Base-by-base conservation (phyloP, 1,140 invertebrate species). In the Drosophila burlai region DNA sequence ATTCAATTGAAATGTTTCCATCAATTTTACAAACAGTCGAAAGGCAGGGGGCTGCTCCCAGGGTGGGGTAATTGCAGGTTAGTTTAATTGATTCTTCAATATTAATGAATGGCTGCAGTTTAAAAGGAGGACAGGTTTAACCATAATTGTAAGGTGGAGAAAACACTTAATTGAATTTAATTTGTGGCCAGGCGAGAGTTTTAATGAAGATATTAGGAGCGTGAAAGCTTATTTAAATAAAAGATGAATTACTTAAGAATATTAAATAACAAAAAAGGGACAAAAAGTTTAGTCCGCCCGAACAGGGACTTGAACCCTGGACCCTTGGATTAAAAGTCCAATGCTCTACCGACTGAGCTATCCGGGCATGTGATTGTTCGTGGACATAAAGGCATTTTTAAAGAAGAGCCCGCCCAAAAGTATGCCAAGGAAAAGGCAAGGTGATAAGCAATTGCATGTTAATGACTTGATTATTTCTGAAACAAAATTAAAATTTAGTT, bases 301-400 rank as follows among this genome's bases (percentile, higher is more conserved):
- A 96, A 95, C 95, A 96, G 95, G 95, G 95, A 96, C 95, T 96
- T 95, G 95, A 96, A 96, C 95, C 95, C 95, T 95, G 95, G 95
- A 96, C 95, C 95, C 95, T 95, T 95, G 95, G 95, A 95, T 96
- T 96, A 96, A 95, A 95, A 96, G 95, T 95, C 95, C 95, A 95
- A 95, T 95, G 95, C 95, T 95, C 95, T 95, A 96, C 95, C 95
- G 95, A 95, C 95, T 96, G 95, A 96, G 95, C 95, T 96, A 96
- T 94, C 95, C 95, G 95, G 95, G 95, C 95, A 92, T 38, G 11
- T 55, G 61, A 55, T 55, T 31, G 29, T 36, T 4, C 2, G 8
- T 0, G 7, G 8, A 18, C 9, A 42, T 43, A 24, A 54, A 38
- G 34, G 13, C 24, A 31, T 64, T 64, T 21, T 18, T 40, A 21